These are phyloP conservation scores for Apis mellifera DNA, from an alignment of 1,140 invertebrate species.

Conservation along the genomic window Amel_HAv3.1 CM009936.2:13281001-13281500, in stretches of 20 bases:
- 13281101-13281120: too few species aligned
- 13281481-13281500: not conserved
- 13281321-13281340: conserved; percentile 13
- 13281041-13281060: not conserved
- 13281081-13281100: not conserved
- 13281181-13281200: conserved; percentile 16
- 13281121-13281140: not conserved
- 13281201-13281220: not conserved
- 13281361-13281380: too few species aligned
- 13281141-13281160: not conserved
- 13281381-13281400: not conserved
- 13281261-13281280: not conserved
- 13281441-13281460: too few species aligned
- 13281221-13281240: conserved; percentile 20
- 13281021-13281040: not conserved
- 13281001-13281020: not conserved
- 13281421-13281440: not conserved
- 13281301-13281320: conserved; percentile 10
- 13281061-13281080: not conserved
- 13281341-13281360: conserved; percentile 24
- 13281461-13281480: too few species aligned
- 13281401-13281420: not conserved
- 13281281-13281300: not conserved
- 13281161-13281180: not conserved
- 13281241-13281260: conserved; percentile 13